Evolutionary conservation across 2,113 vertebrate genomes (phyloP), one percentile per base, ranked within the genome.

Genomic region (Bufo gargarizans): DNA sequence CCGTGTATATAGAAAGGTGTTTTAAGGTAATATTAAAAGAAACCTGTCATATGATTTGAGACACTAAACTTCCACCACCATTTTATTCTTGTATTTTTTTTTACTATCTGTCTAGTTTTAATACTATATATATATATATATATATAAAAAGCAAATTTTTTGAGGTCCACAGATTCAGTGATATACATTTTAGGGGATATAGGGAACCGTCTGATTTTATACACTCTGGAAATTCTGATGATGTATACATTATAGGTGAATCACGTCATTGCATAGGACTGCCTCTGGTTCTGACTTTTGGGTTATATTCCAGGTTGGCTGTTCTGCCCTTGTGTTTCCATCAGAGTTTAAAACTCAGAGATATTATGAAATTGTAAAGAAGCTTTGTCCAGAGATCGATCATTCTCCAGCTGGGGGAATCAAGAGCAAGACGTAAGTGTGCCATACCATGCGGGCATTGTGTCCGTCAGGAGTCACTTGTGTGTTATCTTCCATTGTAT

Each of bases 341-440:
- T 90, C 92, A 5, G 89, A 97, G 71, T 99, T 97, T 91, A 98
- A 95, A 93, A 95, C 92, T 4, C 98, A 99, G 92, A 94, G 91
- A 1, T 99, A 97, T 91, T 97, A 96, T 76, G 92, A 96, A 78
- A 97, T 99, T 91, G 92, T 99, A 90, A 96, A 93, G 82, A 91
- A 95, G 76, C 90, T 97, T 11, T 99, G 98, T 92, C 97, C 98
- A 0, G 97, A 99, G 90, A 55, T 99, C 33, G 96, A 97, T 33
- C 91, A 90, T 0, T 94, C 94, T 85, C 90, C 89, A 47, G 95
- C 97, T 0, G 97, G 97, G 74, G 92, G 91, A 90, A 90, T 99
- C 90, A 96, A 93, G 93, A 99, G 97, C 87, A 89, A 95, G 90
- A 96, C 94, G 98, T 99, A 91, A 90, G 93, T 93, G 81, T 49